Base-by-base conservation (phyloP, 1,140 invertebrate genomes). In the Matsumurasca onukii region DNA sequence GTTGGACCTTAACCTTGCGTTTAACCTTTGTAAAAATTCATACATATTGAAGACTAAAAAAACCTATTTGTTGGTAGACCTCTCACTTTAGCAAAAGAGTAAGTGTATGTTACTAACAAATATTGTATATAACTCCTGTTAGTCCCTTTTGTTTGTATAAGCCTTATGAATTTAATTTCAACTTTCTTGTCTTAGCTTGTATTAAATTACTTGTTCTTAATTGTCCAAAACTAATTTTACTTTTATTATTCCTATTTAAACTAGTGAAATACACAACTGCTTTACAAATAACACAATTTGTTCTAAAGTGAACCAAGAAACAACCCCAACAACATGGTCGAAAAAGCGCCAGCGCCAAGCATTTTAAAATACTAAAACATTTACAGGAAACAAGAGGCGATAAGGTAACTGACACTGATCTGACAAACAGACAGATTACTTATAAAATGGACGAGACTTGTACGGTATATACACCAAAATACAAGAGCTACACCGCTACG, bases 361-460 rank as follows among this genome's bases (percentile, higher is more conserved):
- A 24, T 59, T 25, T 29, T 5, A 27, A 17, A 15, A 52, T 29
- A 27, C 25, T 24, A 59, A 59, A 59, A 59, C 22, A 27, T 5
- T 5, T 27, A 9, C 9, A 59, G 30, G 25, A 59, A 5, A 12
- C 25, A 12, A 22, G 13, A 29, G 30, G 49, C 12, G 22, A 59
- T 25, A 29, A 13, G 55, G 55, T 59, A 59, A 59, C 55, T 59
- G 55, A 59, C 55, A 59, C 55, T 59, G 25, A 59, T 59, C 55
- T 59, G 55, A 59, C 55, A 59, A 22, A 27, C 25, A 59, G 55
- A 59, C 34, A 39, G 34, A 39, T 39, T 39, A n/a, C n/a, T n/a
- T 51, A 59, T 59, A 59, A 59, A 59, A 59, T n/a, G 55, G 55
- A 59, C 55, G 24, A 59, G 55, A 59, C 55, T 59, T 29, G n/a